Conservation (phyloP, 2,797 vertebrate species). For the Dendrocincla fuliginosa region DNA sequence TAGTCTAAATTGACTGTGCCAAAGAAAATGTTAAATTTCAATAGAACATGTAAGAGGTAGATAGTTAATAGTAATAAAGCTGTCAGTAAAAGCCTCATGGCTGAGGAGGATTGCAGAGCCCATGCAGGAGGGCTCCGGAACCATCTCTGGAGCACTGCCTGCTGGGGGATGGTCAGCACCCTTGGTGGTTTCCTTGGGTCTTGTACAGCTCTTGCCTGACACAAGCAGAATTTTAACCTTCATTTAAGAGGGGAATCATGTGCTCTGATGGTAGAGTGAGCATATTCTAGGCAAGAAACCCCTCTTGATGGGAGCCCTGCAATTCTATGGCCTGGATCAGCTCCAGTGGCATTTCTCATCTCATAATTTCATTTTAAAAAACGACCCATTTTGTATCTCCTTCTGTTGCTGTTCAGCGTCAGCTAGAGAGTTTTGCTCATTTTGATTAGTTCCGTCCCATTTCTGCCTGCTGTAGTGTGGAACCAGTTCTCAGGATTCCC, state of each 20-base stretch:
- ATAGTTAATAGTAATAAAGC: slow-evolving; percentile 50
- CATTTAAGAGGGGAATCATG: background rate
- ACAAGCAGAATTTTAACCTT: background rate
- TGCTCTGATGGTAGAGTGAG: background rate
- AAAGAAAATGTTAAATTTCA: slow-evolving; percentile 58
- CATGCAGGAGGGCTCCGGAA: accelerated
- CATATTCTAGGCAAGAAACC: background rate
- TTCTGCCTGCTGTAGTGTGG: background rate
- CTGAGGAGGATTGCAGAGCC: background rate
- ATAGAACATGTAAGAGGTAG: slow-evolving; percentile 50
- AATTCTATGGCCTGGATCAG: background rate
- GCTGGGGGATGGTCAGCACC: background rate
- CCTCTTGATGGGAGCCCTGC: background rate
- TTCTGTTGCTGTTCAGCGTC: background rate
- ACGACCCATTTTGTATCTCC: background rate
- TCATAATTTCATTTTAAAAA: background rate
- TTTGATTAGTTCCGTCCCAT: accelerated
- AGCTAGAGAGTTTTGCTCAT: background rate
- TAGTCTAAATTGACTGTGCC: slow-evolving; percentile 61
- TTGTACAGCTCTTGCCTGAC: accelerated
- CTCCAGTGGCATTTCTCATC: background rate
- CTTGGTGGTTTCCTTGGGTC: background rate
- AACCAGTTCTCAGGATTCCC: background rate
- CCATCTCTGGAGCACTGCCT: background rate
- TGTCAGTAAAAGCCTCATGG: background rate